Conservation (phyloP, 2,797 vertebrate species). For the Ptychadena robeensis region DNA sequence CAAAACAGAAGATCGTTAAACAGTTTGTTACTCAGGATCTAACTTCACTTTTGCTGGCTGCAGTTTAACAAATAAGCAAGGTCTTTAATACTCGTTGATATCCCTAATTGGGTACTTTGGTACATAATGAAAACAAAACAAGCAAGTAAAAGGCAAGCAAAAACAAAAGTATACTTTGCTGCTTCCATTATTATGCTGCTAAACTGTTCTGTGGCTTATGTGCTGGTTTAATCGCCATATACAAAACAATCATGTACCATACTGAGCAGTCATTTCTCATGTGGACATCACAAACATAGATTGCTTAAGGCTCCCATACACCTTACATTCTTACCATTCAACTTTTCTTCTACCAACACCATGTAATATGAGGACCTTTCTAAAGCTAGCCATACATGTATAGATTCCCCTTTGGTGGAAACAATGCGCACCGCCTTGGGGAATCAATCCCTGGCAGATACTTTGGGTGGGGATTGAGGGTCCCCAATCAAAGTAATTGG, state of each 20-base stretch:
- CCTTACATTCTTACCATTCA: too few relatives aligned
- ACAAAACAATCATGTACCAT: neutral
- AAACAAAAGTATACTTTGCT: constrained; percentile 1
- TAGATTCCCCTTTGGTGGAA: too few relatives aligned
- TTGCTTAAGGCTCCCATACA: too few relatives aligned
- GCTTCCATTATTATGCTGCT: neutral
- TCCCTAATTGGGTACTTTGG: constrained; percentile 36
- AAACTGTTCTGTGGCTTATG: neutral
- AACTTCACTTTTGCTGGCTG: constrained; percentile 48
- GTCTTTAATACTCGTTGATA: constrained; percentile 28
- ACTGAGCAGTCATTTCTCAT: neutral
- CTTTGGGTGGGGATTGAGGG: too few relatives aligned
- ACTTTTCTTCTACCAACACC: too few relatives aligned
- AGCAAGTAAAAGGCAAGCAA: constrained; percentile 16
- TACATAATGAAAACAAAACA: constrained; percentile 33
- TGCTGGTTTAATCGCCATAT: neutral
- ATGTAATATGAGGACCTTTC: too few relatives aligned
- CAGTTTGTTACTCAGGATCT: constrained; percentile 26
- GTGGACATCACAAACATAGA: neutral
- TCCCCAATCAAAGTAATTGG: too few relatives aligned
- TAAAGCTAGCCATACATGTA: too few relatives aligned
- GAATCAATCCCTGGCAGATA: too few relatives aligned
- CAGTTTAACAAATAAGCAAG: constrained; percentile 41
- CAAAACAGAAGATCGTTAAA: constrained; percentile 50
- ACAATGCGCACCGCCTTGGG: too few relatives aligned